Conservation (phyloP, 2,113 vertebrate species). For the Callorhinus ursinus region DNA sequence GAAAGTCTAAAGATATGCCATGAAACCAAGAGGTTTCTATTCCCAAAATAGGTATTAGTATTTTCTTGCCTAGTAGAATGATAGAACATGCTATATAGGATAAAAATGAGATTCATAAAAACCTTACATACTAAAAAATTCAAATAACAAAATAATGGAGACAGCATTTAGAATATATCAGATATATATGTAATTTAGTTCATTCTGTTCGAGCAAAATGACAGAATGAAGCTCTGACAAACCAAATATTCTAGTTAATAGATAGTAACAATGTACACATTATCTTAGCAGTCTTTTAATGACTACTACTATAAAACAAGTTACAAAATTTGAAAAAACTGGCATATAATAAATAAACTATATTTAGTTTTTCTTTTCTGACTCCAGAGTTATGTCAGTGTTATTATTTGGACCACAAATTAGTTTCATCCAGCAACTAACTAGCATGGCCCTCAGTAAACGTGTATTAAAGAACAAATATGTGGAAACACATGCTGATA, state of each 20-base stretch:
- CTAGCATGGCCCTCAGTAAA: not conserved
- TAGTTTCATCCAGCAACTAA: not conserved
- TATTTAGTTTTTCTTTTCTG: conserved; percentile 24
- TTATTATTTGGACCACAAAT: not conserved
- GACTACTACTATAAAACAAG: not conserved
- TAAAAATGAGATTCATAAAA: conserved; percentile 30
- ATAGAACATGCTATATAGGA: not conserved
- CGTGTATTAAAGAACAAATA: conserved; percentile 16
- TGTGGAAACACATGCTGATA: not conserved
- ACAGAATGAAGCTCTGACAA: not conserved
- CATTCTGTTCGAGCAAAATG: not conserved
- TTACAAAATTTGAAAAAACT: not conserved
- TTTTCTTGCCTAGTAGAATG: conserved; percentile 40
- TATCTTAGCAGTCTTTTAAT: not conserved
- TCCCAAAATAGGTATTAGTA: conserved; percentile 37
- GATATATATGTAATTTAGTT: conserved; percentile 23
- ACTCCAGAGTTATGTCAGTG: conserved; percentile 12
- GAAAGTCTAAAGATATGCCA: conserved; percentile 51
- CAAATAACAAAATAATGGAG: conserved; percentile 22
- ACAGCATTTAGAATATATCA: not conserved
- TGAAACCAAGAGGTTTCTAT: conserved; percentile 37
- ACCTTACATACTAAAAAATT: not conserved
- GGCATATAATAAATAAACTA: not conserved
- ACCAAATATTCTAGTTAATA: conserved; percentile 2
- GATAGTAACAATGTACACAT: not conserved